Base-by-base conservation (phyloP, 2,888 invertebrate species). In the Brachyopa scutellaris region DNA sequence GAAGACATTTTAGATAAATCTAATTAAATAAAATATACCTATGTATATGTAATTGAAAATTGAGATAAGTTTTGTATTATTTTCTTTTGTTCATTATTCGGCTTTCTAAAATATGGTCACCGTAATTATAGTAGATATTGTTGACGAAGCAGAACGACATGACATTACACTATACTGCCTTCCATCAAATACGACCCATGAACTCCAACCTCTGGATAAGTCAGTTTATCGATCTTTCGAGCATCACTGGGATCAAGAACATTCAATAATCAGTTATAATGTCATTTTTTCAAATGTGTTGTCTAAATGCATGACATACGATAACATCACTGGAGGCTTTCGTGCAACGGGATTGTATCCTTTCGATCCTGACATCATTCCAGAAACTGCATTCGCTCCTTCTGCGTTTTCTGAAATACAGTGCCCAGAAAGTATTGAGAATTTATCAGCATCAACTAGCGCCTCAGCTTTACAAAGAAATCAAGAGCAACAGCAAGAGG, bases 291-390 rank as follows among this genome's bases (percentile, higher is more conserved):
- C 70, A 8, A 53, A 45, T 7, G 57, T 49, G 13, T 70, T 62
- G 62, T 70, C 70, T 6, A 77, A 77, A 61, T 77, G 64, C 29
- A 77, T 77, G 53, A 67, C 69, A 8, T 45, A 62, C 36, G 29
- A 61, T 13, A 76, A 76, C 9, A 76, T 76, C 7, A 61, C 67
- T 29, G 31, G 11, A 23, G 53, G 67, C 1, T 76, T 69, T 51
- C 49, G 33, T 17, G 45, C 64, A 38, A 64, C 38, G 5, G 55
- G 38, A 29, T 47, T 73, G 13, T 66, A 57, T 47, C 73, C 64
- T 38, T 73, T 38, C 29, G 40, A 74, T 29, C 55, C 73, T 36
- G 17, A 74, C 19, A 45, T 42, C 21, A 64, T 74, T 53, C 47
- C 49, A 9, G 64, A 74, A 57, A 19, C 26, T 19, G 49, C 49